A percentile compares a stretch with the other conserved stretches of the same genome.
These are phyloP conservation scores for Peromyscus polionotus DNA, from an alignment of 2,113 vertebrate genomes.

Conservation along the genomic window DNA sequence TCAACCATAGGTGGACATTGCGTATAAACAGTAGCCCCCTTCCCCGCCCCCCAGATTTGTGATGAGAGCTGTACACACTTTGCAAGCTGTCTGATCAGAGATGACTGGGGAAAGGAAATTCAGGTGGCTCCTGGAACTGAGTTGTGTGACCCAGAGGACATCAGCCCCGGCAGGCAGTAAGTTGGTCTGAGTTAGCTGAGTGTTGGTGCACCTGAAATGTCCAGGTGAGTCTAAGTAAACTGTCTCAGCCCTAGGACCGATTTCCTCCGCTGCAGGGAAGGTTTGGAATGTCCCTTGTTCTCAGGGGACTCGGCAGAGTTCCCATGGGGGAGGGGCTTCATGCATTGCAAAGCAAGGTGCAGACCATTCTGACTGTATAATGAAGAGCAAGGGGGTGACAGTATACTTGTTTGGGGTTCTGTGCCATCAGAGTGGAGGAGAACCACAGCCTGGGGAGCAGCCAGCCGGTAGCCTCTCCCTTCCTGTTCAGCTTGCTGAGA, in stretches of 20 bases:
- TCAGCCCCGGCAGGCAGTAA: not conserved
- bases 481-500: not conserved
- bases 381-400: not conserved
- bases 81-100: not conserved
- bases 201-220: not conserved
- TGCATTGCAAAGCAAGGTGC: not conserved
- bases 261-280: not conserved
- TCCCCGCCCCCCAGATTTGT: not conserved
- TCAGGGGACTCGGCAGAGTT: not conserved
- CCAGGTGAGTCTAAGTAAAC: not conserved
- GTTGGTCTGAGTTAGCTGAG: not conserved
- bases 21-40: accelerated
- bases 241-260: not conserved
- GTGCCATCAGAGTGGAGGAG: not conserved
- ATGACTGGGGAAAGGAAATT: not conserved
- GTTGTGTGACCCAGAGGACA: not conserved
- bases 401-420: not conserved
- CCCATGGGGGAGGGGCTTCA: not conserved
- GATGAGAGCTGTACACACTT: too few species aligned
- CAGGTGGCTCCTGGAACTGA: not conserved
- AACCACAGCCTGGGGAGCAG: not conserved
- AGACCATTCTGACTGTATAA: too few species aligned
- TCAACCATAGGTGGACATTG: not conserved
- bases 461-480: not conserved
- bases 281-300: not conserved